These are phyloP conservation scores for Steromphala cineraria DNA, from an alignment of 2,888 invertebrate genomes.

Conservation along the genomic window DNA sequence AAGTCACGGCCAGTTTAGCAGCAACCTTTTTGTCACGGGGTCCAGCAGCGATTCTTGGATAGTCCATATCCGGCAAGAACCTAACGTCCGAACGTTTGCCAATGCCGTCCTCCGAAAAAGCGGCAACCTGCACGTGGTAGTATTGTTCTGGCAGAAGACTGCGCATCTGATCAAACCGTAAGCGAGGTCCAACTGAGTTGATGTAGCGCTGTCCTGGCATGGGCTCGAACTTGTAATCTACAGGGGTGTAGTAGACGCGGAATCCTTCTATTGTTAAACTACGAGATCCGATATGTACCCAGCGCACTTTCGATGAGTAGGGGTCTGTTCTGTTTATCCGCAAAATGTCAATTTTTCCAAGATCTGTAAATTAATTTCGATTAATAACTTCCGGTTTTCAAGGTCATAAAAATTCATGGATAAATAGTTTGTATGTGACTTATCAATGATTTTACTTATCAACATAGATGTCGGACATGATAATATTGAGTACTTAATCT, in stretches of 20 bases:
- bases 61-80: not conserved
- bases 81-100: not conserved
- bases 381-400: too few species aligned
- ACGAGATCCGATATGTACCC: not conserved
- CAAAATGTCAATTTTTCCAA: not conserved
- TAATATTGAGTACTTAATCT: too few species aligned
- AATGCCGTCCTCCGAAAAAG: not conserved
- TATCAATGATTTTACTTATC: too few species aligned
- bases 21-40: constrained; percentile 3
- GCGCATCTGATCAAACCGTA: not conserved
- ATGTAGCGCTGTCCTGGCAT: not conserved
- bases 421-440: too few species aligned
- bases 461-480: too few species aligned
- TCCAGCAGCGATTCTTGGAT: not conserved
- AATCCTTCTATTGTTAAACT: not conserved
- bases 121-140: constrained; percentile 1
- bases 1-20: not conserved
- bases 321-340: constrained; percentile 1
- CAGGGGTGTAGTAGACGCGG: not conserved
- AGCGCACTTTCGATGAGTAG: not conserved
- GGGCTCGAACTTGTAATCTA: constrained; percentile 2
- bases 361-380: not conserved
- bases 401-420: too few species aligned
- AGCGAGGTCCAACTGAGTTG: not conserved
- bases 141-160: not conserved